Evolutionary conservation across 2,113 vertebrate species (phyloP).

Genomic region (Poecile atricapillus): DNA sequence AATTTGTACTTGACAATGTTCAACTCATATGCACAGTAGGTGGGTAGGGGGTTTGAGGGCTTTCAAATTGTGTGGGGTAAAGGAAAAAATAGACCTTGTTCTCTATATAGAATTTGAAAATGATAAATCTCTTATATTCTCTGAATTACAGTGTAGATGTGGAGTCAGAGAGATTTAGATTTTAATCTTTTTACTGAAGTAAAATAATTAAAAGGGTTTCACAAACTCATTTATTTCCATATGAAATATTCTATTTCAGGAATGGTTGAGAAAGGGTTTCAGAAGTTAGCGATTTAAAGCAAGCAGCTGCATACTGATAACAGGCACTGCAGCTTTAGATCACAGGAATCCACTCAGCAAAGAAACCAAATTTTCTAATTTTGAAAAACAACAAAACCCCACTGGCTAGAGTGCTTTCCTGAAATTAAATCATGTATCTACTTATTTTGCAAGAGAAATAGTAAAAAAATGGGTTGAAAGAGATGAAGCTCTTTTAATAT

Average conservation of each 20-base stretch:
- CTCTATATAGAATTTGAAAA: not conserved
- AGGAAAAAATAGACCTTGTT: not conserved
- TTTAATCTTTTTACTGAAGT: conserved; percentile 29
- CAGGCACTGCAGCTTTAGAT: not conserved
- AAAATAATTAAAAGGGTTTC: conserved; percentile 56
- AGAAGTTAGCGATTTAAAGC: not conserved
- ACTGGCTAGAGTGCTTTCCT: not conserved
- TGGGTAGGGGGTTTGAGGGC: not conserved
- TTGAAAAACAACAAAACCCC: not conserved
- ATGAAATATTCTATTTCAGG: conserved; percentile 42
- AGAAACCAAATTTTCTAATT: not conserved
- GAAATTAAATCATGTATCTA: not conserved
- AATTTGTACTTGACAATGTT: conserved; percentile 11
- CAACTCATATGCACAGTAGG: not conserved
- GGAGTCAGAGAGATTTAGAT: not conserved
- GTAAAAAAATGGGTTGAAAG: not conserved
- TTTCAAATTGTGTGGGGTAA: not conserved
- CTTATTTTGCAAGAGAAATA: not conserved
- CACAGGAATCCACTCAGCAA: conserved; percentile 12
- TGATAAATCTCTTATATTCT: not conserved
- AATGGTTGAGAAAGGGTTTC: conserved; percentile 8
- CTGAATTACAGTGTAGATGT: not conserved
- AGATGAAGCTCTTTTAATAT: not conserved
- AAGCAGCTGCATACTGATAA: conserved; percentile 37
- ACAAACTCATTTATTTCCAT: conserved; percentile 33